Percentiles rank a stretch among this genome's conserved stretches.
Evolutionary conservation across 2,113 vertebrate species (phyloP).

Genomic region (Dasypus novemcinctus): DNA sequence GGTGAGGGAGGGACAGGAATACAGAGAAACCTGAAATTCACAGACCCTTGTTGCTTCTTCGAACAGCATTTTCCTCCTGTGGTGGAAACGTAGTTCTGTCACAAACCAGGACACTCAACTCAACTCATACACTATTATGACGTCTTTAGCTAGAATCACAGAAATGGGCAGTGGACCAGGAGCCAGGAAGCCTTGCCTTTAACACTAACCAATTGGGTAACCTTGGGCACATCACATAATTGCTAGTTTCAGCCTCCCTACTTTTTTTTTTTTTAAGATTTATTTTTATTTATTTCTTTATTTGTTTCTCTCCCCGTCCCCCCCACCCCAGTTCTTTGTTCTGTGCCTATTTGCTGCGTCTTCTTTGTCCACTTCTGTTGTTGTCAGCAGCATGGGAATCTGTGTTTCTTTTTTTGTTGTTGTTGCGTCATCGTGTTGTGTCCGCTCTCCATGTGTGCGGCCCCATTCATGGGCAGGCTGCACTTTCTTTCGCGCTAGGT

Average conservation of each 20-base stretch:
- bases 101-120: background rate
- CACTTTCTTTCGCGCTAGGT: too few relatives aligned
- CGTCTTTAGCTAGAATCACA: background rate
- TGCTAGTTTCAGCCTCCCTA: background rate
- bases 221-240: constrained; percentile 32
- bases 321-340: too few relatives aligned
- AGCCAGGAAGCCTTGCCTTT: background rate
- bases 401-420: too few relatives aligned
- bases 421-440: too few relatives aligned
- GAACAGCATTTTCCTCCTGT: background rate
- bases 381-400: too few relatives aligned
- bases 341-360: too few relatives aligned
- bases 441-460: too few relatives aligned
- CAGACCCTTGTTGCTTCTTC: background rate
- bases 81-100: background rate
- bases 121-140: background rate
- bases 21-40: background rate
- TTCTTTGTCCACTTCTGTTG: too few relatives aligned
- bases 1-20: background rate
- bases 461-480: too few relatives aligned
- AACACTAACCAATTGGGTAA: background rate
- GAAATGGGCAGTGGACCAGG: background rate
- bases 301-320: too few relatives aligned
- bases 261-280: too few relatives aligned
- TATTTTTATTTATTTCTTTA: too few relatives aligned